These are phyloP conservation scores for Phytoseiulus persimilis DNA, from an alignment of 2,888 invertebrate species.

Conservation along the genomic window DNA sequence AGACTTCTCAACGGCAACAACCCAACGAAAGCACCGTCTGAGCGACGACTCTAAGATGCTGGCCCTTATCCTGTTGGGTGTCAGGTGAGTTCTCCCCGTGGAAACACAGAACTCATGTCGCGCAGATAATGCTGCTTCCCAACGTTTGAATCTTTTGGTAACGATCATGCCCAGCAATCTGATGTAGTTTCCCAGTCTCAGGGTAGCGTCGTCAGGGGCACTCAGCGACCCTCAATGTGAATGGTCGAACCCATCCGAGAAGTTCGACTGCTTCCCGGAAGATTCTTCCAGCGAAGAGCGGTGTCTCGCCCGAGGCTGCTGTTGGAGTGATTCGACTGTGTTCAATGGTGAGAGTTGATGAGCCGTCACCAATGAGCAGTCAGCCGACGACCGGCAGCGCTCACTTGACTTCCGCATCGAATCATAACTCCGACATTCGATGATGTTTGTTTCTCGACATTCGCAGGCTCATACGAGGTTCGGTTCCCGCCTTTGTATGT, in stretches of 20 bases:
- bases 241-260: background rate
- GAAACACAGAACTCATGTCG: too few species aligned
- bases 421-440: background rate
- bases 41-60: too few species aligned
- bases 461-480: background rate
- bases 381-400: too few species aligned
- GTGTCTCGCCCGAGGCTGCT: constrained; percentile 43
- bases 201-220: background rate
- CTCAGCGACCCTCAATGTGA: background rate
- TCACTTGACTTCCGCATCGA: background rate
- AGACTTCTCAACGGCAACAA: too few species aligned
- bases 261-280: constrained; percentile 43
- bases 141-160: too few species aligned
- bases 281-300: constrained; percentile 5
- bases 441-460: background rate
- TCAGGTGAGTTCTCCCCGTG: too few species aligned
- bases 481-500: constrained; percentile 52
- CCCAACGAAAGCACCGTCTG: too few species aligned
- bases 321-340: constrained; percentile 36
- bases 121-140: too few species aligned
- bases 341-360: background rate
- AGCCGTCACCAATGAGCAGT: too few species aligned
- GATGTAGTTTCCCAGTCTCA: too few species aligned
- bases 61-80: too few species aligned
- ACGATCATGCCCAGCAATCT: too few species aligned